Percentiles rank a stretch among this genome's conserved stretches.
These are phyloP conservation scores for Ferdinandea cuprea DNA, from an alignment of 2,888 invertebrate genomes.

Conservation along the genomic window DNA sequence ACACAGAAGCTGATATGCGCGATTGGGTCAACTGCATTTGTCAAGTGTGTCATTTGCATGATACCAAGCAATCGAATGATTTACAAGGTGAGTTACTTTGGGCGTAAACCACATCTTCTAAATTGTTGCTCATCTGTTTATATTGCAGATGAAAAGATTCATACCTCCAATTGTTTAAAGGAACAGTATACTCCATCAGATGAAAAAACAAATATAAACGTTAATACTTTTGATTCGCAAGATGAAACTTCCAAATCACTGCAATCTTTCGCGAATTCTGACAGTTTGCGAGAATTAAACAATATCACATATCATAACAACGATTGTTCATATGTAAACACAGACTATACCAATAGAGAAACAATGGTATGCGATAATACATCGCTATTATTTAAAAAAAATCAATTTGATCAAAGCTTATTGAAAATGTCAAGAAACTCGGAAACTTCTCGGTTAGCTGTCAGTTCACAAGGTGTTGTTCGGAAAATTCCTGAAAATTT, in stretches of 20 bases:
- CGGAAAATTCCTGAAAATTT: constrained; percentile 83
- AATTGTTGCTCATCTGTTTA: neutral
- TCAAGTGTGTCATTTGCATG: constrained; percentile 93
- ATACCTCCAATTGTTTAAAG: constrained; percentile 14
- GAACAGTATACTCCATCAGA: constrained; percentile 76
- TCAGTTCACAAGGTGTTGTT: constrained; percentile 79
- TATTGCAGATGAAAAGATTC: constrained; percentile 43
- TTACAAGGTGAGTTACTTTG: constrained; percentile 77
- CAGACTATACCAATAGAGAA: constrained; percentile 81
- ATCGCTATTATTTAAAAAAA: constrained; percentile 74
- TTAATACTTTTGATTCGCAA: constrained; percentile 76
- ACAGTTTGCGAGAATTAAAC: constrained; percentile 38
- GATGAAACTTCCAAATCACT: constrained; percentile 41
- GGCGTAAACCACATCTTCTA: neutral
- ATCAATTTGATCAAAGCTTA: constrained; percentile 16
- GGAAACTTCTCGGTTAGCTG: constrained; percentile 72
- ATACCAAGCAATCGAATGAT: constrained; percentile 83
- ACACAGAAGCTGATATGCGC: constrained; percentile 95
- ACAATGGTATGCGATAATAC: constrained; percentile 79
- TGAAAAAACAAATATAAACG: constrained; percentile 78
- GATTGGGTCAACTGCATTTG: constrained; percentile 98
- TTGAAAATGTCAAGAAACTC: constrained; percentile 24
- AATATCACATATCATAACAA: constrained; percentile 70
- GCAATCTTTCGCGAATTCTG: constrained; percentile 42
- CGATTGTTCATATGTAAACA: constrained; percentile 81